Evolutionary conservation across 1,140 invertebrate species (phyloP).

Genomic region (Episyrphus balteatus): DNA sequence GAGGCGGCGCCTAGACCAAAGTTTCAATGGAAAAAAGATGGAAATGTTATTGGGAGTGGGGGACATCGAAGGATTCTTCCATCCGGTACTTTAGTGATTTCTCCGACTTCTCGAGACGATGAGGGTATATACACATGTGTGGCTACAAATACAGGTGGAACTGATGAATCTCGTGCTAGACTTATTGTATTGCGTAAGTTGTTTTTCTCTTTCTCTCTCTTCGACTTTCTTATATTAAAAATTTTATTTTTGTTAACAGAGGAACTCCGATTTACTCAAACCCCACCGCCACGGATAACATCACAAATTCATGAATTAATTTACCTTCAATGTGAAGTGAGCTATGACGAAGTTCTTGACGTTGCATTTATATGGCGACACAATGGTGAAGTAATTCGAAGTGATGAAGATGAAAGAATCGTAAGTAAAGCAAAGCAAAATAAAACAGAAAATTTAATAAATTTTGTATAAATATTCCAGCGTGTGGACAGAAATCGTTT

Average conservation of each 20-base stretch:
- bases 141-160: conserved; percentile 73
- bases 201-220: neutral
- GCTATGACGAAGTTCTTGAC: conserved; percentile 70
- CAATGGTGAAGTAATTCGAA: conserved; percentile 68
- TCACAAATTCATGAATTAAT: conserved; percentile 59
- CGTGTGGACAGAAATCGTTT: conserved; percentile 59
- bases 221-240: neutral
- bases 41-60: conserved; percentile 63
- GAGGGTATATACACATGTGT: conserved; percentile 81
- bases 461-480: conserved; percentile 7
- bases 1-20: conserved; percentile 86
- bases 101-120: conserved; percentile 75
- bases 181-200: conserved; percentile 74
- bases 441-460: neutral
- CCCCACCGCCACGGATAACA: conserved; percentile 50
- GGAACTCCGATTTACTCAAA: conserved; percentile 58
- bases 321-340: conserved; percentile 66
- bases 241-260: conserved; percentile 32
- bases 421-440: conserved; percentile 23
- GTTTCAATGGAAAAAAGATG: conserved; percentile 88
- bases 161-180: conserved; percentile 65
- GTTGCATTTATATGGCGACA: conserved; percentile 84
- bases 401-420: conserved; percentile 43
- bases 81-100: conserved; percentile 76
- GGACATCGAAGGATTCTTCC: conserved; percentile 68